Conservation (phyloP, 2,888 invertebrate species). For the Apamea sordens region DNA sequence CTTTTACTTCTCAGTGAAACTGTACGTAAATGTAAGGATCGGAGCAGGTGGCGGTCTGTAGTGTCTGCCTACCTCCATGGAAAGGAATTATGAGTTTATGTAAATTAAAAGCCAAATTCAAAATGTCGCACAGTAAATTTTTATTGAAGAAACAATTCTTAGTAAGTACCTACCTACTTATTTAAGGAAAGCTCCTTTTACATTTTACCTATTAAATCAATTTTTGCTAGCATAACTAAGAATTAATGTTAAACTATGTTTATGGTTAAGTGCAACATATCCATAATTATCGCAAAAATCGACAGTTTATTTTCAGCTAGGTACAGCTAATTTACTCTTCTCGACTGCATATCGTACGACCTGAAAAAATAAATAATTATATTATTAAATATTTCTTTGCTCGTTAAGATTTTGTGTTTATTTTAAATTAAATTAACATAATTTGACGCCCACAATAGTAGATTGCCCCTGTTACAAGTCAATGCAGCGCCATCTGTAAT, state of each 20-base stretch:
- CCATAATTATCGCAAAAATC: not conserved
- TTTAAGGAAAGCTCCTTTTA: not conserved
- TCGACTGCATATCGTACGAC: conserved; percentile 63
- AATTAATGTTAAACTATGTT: not conserved
- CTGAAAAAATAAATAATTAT: conserved; percentile 56
- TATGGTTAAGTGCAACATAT: not conserved
- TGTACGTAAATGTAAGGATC: not conserved
- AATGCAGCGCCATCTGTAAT: conserved; percentile 51
- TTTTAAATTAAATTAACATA: not conserved
- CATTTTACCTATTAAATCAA: not conserved
- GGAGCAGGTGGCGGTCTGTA: not conserved
- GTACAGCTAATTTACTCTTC: not conserved
- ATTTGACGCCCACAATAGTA: not conserved
- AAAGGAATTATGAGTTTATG: not conserved
- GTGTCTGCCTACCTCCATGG: not conserved
- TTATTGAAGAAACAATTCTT: conserved; percentile 9
- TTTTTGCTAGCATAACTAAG: not conserved
- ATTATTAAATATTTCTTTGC: not conserved
- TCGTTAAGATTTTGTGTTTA: not conserved
- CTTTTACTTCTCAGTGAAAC: not conserved
- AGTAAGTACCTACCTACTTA: not conserved
- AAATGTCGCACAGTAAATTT: conserved; percentile 6
- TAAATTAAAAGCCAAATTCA: conserved; percentile 15
- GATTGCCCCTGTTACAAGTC: not conserved
- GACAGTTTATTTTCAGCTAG: not conserved